Conservation (phyloP, 2,113 vertebrate genomes). For the Upupa epops region DNA sequence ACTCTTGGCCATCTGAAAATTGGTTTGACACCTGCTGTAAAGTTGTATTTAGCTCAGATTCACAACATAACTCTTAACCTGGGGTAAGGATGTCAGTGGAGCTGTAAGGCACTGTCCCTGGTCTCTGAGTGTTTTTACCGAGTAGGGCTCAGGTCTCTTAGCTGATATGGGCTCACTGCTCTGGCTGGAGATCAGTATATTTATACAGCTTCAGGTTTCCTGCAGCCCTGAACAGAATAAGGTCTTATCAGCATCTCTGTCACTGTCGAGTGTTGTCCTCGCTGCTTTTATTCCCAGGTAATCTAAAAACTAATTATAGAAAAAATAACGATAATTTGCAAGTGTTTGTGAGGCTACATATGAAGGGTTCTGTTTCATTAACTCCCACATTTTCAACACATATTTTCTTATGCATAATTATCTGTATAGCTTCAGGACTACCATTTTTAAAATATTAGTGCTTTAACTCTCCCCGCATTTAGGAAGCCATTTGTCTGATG, state of each 20-base stretch:
- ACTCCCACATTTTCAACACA: constrained; percentile 44
- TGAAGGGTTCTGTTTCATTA: constrained; percentile 62
- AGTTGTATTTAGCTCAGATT: neutral
- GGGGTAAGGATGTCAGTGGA: neutral
- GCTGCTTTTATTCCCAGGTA: constrained; percentile 41
- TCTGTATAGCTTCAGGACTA: constrained; percentile 35
- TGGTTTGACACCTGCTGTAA: neutral
- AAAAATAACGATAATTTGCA: constrained; percentile 9
- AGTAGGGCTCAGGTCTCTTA: neutral
- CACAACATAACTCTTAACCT: neutral
- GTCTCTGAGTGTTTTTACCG: neutral
- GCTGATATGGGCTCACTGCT: neutral
- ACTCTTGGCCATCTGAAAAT: neutral
- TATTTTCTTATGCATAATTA: constrained; percentile 50
- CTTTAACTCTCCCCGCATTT: constrained; percentile 17
- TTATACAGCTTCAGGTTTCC: neutral
- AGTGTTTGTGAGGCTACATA: constrained; percentile 37
- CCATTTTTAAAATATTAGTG: constrained; percentile 17
- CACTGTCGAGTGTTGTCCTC: neutral
- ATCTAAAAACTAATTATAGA: constrained; percentile 62
- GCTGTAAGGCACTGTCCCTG: neutral
- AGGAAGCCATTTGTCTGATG: constrained; percentile 51
- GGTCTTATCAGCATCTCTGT: neutral
- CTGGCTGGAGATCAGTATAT: neutral
- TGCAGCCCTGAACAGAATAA: neutral